Evolutionary conservation across 2,797 vertebrate species (phyloP), one percentile per base, ranked within the genome.

Genomic region (Acrocephalus scirpaceus): DNA sequence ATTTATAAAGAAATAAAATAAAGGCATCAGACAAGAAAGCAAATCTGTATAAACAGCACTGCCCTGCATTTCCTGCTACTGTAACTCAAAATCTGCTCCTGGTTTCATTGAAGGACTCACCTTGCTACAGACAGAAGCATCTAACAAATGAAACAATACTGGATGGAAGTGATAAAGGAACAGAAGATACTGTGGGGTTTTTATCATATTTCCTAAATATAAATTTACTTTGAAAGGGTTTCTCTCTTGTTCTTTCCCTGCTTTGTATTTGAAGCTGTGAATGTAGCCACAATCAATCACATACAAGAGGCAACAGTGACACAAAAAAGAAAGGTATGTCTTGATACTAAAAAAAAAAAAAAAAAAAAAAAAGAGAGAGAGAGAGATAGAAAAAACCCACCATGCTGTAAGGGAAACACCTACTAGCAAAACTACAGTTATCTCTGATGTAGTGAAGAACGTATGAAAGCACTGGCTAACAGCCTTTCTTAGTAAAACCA

Each of bases 1-100:
- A 54, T 92, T 82, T 47, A 94, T 1, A 74, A 97, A 92, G 86
- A 96, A 92, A 80, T 3, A 44, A 25, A 88, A 62, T 65, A 70
- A 91, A 82, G 76, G 72, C 58, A 88, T 78, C 53, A 75, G 83
- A 88, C 65, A 95, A 95, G 71, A 94, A 77, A 80, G 19, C 26
- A 44, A 86, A 16, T 67, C 48, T 48, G 23, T 14, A n/a, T 36
- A 87, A 95, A 72, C 13, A 83, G 45, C 53, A n/a, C 3, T 70
- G 36, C 22, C 64, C 83, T 89, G 89, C 30, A 36, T 91, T 62
- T 75, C 42, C 19, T 48, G 83, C 40, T 93, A 34, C 64, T 44
- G 1, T 32, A 91, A 79, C 25, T 58, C 36, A 56, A 50, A 83
- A 88, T 76, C 45, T 65, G 32, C n/a, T 65, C 25, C 5, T 69